Conservation (phyloP, 2,888 invertebrate species). For the Hypolimnas misippus region DNA sequence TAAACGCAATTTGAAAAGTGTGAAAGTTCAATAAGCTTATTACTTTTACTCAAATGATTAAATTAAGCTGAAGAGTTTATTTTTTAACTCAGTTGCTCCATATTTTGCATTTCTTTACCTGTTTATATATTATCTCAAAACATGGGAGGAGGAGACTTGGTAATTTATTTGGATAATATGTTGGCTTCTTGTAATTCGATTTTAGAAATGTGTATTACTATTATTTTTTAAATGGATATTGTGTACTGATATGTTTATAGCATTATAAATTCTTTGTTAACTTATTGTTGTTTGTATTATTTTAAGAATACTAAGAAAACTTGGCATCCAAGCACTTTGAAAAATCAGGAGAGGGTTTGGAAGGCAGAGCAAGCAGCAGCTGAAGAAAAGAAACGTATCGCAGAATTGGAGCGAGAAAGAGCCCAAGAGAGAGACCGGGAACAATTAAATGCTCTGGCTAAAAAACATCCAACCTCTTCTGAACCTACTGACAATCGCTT, state of each 20-base stretch:
- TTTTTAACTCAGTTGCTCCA: too few species aligned
- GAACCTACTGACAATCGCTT: constrained; percentile 85
- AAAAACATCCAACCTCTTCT: constrained; percentile 74
- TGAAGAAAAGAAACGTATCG: constrained; percentile 87
- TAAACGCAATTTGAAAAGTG: too few species aligned
- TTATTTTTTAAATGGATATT: neutral
- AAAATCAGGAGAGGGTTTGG: constrained; percentile 91
- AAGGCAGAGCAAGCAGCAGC: constrained; percentile 89
- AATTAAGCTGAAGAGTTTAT: neutral
- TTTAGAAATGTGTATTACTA: neutral
- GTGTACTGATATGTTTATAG: neutral
- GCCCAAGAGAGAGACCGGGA: constrained; percentile 86
- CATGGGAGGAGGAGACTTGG: constrained; percentile 78
- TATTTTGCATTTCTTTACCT: neutral
- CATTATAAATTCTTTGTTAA: neutral
- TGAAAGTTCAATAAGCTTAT: too few species aligned
- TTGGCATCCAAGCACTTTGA: constrained; percentile 91
- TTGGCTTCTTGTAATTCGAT: neutral
- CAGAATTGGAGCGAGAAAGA: constrained; percentile 87
- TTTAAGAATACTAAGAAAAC: constrained; percentile 89
- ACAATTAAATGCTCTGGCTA: constrained; percentile 86
- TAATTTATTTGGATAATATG: constrained; percentile 44
- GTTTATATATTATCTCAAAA: constrained; percentile 3
- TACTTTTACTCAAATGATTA: too few species aligned
- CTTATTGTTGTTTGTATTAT: constrained; percentile 14